Conservation (phyloP, 1,140 invertebrate genomes). For the Meloidogyne hapla region DNA sequence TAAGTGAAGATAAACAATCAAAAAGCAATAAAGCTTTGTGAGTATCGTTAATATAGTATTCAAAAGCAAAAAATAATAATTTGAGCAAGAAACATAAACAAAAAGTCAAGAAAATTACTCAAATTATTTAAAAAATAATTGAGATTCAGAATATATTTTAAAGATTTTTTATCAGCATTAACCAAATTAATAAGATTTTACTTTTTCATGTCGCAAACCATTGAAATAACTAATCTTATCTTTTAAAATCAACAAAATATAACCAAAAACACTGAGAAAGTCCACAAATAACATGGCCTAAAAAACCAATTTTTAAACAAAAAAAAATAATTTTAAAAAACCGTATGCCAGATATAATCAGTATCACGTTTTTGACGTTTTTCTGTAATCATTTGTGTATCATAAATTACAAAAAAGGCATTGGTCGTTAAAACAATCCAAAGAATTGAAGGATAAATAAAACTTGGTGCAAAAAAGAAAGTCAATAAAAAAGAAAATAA, state of each 20-base stretch:
- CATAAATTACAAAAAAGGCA: neutral
- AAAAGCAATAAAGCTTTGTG: too few species aligned
- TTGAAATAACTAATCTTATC: neutral
- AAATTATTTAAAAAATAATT: neutral
- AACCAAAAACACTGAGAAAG: neutral
- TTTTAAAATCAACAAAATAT: neutral
- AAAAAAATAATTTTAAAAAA: neutral
- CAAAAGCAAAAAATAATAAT: neutral
- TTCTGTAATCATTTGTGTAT: neutral
- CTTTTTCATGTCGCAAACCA: neutral
- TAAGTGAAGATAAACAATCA: neutral
- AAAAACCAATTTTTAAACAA: neutral
- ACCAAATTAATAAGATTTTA: neutral
- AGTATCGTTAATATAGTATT: neutral
- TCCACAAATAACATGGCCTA: neutral
- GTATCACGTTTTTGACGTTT: neutral
- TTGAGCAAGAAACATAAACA: too few species aligned
- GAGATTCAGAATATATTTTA: neutral
- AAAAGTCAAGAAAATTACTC: too few species aligned
- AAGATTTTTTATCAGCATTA: too few species aligned
- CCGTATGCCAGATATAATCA: slow-evolving; percentile 5
- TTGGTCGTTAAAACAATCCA: neutral
- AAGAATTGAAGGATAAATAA: slow-evolving; percentile 6
- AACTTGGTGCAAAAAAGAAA: neutral
- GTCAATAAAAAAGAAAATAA: neutral